A percentile compares a stretch with the other conserved stretches of the same genome.
phyloP scores from a whole-genome alignment of 2,113 vertebrate species.

The Hyperopisus bebe region DNA sequence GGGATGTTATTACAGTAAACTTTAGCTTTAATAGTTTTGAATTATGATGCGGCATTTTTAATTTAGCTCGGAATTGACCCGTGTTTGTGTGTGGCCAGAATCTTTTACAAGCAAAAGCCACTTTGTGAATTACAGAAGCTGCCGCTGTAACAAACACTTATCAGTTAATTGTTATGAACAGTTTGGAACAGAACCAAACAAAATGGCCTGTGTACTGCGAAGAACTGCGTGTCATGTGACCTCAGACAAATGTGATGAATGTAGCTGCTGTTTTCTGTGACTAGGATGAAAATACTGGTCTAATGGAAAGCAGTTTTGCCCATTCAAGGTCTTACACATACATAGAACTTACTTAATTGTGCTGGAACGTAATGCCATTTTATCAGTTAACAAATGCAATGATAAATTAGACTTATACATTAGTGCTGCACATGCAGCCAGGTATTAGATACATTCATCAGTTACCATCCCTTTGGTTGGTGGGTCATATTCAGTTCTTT shows the following conservation, averaged over 20 bases:
- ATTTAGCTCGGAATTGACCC: constrained; percentile 2
- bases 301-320: neutral
- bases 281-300: neutral
- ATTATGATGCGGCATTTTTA: constrained; percentile 24
- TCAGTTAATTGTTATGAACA: neutral
- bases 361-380: neutral
- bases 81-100: constrained; percentile 15
- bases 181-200: neutral
- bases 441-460: neutral
- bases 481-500: neutral
- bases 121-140: neutral
- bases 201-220: neutral
- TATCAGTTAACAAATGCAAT: neutral
- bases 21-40: constrained; percentile 28
- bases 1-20: constrained; percentile 33
- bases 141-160: neutral
- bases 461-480: neutral
- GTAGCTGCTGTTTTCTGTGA: neutral
- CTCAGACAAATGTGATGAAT: neutral
- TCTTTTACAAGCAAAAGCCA: constrained; percentile 8
- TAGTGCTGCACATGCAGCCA: neutral
- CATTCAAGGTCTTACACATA: neutral
- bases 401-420: neutral
- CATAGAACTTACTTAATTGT: constrained; percentile 5
- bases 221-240: neutral